Conservation (phyloP, 2,113 vertebrate genomes). For the Daboia siamensis region DNA sequence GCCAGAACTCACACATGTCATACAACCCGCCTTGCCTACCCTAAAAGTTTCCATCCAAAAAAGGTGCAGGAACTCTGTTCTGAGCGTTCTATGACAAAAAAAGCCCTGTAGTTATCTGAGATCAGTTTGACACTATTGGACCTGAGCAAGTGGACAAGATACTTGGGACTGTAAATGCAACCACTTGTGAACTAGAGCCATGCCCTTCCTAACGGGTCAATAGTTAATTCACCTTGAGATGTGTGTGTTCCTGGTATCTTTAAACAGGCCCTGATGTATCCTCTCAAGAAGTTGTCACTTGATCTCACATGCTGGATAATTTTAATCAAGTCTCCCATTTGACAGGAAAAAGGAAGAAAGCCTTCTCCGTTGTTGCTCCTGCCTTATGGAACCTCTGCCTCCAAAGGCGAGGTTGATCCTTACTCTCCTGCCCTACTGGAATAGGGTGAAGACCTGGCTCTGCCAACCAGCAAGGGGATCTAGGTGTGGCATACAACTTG, state of each 20-base stretch:
- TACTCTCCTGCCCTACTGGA: neutral
- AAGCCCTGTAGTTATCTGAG: neutral
- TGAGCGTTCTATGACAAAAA: too few species aligned
- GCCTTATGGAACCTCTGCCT: neutral
- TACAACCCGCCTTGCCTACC: too few species aligned
- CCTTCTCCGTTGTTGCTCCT: neutral
- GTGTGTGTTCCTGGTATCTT: neutral
- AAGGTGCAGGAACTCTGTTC: too few species aligned
- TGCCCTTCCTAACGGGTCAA: neutral
- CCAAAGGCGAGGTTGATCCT: neutral
- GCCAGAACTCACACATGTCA: too few species aligned
- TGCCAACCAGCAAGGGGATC: neutral
- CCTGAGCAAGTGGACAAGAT: neutral
- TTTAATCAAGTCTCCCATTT: neutral
- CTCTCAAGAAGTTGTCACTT: neutral
- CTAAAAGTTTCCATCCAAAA: too few species aligned
- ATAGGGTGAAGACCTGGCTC: neutral
- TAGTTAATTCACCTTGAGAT: neutral
- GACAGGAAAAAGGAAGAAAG: neutral
- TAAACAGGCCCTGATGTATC: neutral
- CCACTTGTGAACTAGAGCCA: neutral
- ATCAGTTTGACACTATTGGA: neutral
- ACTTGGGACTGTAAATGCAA: neutral
- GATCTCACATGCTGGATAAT: neutral
- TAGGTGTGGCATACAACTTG: neutral